Conservation (phyloP, 2,113 vertebrate species). For the Girardinichthys multiradiatus region DNA sequence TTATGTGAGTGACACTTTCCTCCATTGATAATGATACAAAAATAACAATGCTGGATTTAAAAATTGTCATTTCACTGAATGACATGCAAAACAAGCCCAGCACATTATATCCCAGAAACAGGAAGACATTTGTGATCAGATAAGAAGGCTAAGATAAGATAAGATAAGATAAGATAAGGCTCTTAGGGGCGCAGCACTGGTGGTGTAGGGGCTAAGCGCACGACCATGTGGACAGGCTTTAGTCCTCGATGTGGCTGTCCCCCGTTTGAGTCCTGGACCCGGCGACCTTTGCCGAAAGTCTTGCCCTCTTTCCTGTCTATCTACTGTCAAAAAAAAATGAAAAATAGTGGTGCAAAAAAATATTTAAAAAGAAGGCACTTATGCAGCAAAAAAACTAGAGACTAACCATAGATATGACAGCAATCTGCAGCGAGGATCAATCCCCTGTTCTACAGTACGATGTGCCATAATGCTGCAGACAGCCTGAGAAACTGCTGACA, state of each 20-base stretch:
- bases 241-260: too few species aligned
- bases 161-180: too few species aligned
- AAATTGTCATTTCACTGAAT: background rate
- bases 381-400: background rate
- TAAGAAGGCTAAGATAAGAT: too few species aligned
- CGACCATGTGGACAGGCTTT: too few species aligned
- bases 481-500: constrained; percentile 5
- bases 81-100: background rate
- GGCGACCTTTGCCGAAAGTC: too few species aligned
- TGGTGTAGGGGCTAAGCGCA: too few species aligned
- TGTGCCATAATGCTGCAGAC: background rate
- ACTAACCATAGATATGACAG: background rate
- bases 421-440: constrained; percentile 26
- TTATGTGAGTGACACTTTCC: constrained; percentile 3
- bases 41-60: constrained; percentile 1
- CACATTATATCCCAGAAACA: background rate
- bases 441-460: constrained; percentile 3
- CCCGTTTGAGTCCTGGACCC: too few species aligned
- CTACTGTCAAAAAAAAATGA: too few species aligned
- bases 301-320: too few species aligned
- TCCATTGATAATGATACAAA: constrained; percentile 16
- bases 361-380: constrained; percentile 2
- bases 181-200: too few species aligned
- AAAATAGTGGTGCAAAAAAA: too few species aligned
- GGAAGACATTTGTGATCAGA: background rate